phyloP scores from a whole-genome alignment of 2,113 vertebrate genomes.

The Corythornis cristatus region DNA sequence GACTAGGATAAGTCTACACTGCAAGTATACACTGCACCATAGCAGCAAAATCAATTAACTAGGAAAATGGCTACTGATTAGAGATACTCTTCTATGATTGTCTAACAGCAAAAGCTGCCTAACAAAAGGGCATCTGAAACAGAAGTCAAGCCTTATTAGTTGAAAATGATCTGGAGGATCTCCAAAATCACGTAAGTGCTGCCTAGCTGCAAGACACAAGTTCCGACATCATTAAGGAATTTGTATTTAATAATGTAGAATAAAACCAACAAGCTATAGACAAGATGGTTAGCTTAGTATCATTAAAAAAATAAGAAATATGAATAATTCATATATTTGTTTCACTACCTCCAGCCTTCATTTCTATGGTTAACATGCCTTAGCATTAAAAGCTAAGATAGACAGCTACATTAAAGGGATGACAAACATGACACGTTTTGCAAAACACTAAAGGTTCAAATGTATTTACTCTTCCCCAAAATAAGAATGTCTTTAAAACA shows the following conservation, averaged over 20 bases:
- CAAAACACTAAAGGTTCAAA: background rate
- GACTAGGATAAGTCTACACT: background rate
- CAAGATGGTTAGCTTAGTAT: background rate
- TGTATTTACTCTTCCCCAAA: background rate
- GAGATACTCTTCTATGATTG: background rate
- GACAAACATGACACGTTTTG: background rate
- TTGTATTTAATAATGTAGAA: background rate
- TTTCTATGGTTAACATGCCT: background rate
- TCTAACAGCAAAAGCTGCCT: background rate
- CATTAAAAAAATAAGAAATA: background rate
- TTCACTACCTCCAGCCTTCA: background rate
- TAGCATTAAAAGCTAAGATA: background rate
- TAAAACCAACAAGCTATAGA: background rate
- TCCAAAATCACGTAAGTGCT: background rate
- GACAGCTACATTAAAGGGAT: background rate
- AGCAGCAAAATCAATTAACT: background rate
- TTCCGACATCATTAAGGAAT: background rate
- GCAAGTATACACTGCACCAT: background rate
- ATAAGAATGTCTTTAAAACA: background rate
- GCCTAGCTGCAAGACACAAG: background rate
- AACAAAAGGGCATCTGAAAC: background rate
- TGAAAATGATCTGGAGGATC: background rate
- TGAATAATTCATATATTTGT: background rate
- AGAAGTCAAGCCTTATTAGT: background rate
- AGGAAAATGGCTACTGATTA: background rate